These are phyloP conservation scores for Gymnosoma rotundatum DNA, from an alignment of 2,888 invertebrate genomes.

Conservation along the genomic window DNA sequence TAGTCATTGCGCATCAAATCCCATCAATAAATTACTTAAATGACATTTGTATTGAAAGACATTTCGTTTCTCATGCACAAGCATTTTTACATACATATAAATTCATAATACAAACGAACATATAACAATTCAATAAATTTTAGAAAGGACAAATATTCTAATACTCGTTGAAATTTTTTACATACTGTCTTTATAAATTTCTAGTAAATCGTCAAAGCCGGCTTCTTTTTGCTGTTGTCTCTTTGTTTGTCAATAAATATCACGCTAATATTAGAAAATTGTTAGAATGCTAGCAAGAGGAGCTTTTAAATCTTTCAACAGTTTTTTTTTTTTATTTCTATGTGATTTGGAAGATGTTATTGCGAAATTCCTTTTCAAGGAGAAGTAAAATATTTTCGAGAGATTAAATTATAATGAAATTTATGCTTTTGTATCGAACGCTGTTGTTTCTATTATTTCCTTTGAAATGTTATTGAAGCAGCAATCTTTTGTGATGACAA, in stretches of 20 bases:
- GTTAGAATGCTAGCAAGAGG: conserved; percentile 33
- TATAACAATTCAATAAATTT: conserved; percentile 28
- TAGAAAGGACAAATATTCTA: conserved; percentile 14
- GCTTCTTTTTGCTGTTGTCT: conserved; percentile 8
- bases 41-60: conserved; percentile 62
- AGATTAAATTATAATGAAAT: conserved; percentile 63
- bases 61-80: conserved; percentile 26
- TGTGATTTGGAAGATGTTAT: conserved; percentile 31
- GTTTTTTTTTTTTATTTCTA: conserved; percentile 1
- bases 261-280: conserved; percentile 63
- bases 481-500: conserved; percentile 13
- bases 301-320: conserved; percentile 21
- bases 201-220: neutral
- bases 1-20: conserved; percentile 66
- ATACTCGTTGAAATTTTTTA: conserved; percentile 16
- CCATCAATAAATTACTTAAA: conserved; percentile 66
- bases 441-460: conserved; percentile 42
- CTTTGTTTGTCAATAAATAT: conserved; percentile 45
- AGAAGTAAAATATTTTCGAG: conserved; percentile 12
- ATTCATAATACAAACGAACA: conserved; percentile 7
- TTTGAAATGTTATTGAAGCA: conserved; percentile 18
- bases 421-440: conserved; percentile 41
- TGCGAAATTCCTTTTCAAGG: conserved; percentile 20
- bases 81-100: neutral
- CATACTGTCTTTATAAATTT: neutral